Evolutionary conservation across 1,140 invertebrate species (phyloP).

Genomic region (Trichogramma pretiosum): DNA sequence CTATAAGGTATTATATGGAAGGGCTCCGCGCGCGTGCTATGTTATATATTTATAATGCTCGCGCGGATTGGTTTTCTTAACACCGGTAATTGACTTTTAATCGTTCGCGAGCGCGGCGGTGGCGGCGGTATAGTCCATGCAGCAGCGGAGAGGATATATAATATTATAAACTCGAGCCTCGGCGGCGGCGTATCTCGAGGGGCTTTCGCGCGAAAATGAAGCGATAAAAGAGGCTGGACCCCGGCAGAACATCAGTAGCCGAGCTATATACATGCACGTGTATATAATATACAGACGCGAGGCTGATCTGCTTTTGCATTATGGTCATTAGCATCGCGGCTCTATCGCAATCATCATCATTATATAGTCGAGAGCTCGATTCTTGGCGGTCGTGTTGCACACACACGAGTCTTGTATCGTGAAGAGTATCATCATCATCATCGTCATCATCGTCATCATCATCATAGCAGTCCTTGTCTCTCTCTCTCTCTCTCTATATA

Average conservation of each 20-base stretch:
- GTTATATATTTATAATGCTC: too few relatives aligned
- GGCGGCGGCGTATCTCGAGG: neutral
- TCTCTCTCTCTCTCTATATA: conserved; percentile 1
- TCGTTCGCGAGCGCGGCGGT: conserved; percentile 16
- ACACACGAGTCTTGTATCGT: too few relatives aligned
- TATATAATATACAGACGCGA: too few relatives aligned
- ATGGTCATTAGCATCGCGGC: conserved; percentile 14
- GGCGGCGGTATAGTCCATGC: conserved; percentile 1
- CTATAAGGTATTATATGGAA: too few relatives aligned
- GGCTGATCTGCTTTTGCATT: too few relatives aligned
- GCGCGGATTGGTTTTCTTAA: conserved; percentile 18
- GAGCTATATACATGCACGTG: too few relatives aligned
- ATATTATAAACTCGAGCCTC: too few relatives aligned
- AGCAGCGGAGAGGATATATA: too few relatives aligned
- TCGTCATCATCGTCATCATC: conserved; percentile 8
- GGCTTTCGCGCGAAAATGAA: conserved; percentile 24
- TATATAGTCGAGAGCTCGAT: neutral
- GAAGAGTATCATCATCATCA: conserved; percentile 11
- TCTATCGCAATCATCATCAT: too few relatives aligned
- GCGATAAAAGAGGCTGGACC: conserved; percentile 22
- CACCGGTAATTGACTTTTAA: conserved; percentile 29
- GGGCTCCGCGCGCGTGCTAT: too few relatives aligned
- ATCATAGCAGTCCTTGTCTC: conserved; percentile 1
- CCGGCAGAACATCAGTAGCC: too few relatives aligned
- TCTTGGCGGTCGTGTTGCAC: neutral